A percentile compares a stretch with the other conserved stretches of the same genome.
Conservation (phyloP, 2,113 vertebrate genomes). For the Chlamydotis undulata region DNA sequence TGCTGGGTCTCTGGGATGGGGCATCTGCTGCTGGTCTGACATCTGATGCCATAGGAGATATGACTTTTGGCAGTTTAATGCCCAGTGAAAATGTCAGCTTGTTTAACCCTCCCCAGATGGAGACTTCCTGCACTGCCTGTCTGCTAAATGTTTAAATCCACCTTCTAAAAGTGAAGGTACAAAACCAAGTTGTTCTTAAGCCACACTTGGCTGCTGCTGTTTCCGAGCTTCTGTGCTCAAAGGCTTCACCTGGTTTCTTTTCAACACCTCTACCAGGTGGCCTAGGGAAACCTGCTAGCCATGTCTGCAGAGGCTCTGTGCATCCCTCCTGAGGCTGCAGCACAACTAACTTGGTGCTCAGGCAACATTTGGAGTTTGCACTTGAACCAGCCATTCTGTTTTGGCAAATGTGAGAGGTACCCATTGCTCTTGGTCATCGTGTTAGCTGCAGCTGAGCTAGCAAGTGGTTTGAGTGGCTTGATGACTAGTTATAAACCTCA, state of each 20-base stretch:
- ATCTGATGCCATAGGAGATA: background rate
- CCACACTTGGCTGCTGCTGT: background rate
- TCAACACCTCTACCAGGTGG: background rate
- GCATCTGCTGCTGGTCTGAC: background rate
- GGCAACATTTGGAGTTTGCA: background rate
- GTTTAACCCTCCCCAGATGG: background rate
- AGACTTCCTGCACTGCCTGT: background rate
- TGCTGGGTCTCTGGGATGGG: background rate
- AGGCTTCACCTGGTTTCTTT: background rate
- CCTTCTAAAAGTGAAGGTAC: background rate
- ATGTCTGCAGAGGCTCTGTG: background rate
- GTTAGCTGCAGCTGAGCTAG: fast-evolving
- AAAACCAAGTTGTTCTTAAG: background rate
- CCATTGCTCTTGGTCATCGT: background rate
- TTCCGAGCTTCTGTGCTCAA: background rate
- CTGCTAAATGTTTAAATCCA: background rate
- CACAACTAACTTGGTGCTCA: background rate
- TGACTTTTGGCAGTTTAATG: background rate
- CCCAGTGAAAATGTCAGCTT: background rate
- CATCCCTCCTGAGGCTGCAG: background rate
- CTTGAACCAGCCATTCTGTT: background rate
- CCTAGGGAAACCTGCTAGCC: background rate
- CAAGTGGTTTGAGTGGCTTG: background rate
- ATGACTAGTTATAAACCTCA: background rate
- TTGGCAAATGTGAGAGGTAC: background rate